Conservation (phyloP, 2,888 invertebrate species). For the Sipha maydis region DNA sequence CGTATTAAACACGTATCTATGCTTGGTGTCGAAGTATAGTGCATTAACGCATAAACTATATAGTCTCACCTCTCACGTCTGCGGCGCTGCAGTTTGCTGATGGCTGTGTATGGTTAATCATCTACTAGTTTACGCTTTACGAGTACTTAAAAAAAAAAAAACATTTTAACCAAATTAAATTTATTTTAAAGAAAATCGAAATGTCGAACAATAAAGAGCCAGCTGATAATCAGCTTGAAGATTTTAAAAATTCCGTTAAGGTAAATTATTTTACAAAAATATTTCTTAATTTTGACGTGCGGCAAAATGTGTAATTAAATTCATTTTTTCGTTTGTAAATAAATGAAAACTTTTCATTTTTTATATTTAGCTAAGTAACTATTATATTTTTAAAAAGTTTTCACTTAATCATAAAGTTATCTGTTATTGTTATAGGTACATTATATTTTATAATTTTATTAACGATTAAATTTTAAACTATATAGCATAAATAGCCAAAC, state of each 20-base stretch:
- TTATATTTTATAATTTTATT: too few species aligned
- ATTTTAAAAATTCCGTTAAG: slow-evolving; percentile 44
- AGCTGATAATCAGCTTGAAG: slow-evolving; percentile 50
- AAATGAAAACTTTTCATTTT: not conserved
- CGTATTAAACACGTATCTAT: not conserved
- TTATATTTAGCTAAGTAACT: too few species aligned
- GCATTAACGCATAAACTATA: not conserved
- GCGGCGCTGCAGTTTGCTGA: not conserved
- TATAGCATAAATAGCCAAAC: too few species aligned
- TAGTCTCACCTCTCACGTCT: not conserved
- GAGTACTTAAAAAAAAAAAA: not conserved
- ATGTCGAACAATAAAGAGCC: slow-evolving; percentile 31
- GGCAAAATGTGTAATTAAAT: not conserved
- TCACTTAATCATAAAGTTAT: not conserved
- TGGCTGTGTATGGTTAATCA: not conserved
- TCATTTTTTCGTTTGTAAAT: not conserved
- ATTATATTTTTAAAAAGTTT: too few species aligned
- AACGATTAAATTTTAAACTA: too few species aligned
- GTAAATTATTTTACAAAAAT: not conserved
- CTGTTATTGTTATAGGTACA: not conserved
- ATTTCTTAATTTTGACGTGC: too few species aligned
- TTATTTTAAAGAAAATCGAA: too few species aligned
- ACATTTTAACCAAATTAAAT: too few species aligned
- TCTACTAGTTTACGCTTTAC: not conserved
- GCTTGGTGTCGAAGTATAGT: not conserved